phyloP scores from a whole-genome alignment of 2,797 vertebrate species.

The Characodon lateralis region DNA sequence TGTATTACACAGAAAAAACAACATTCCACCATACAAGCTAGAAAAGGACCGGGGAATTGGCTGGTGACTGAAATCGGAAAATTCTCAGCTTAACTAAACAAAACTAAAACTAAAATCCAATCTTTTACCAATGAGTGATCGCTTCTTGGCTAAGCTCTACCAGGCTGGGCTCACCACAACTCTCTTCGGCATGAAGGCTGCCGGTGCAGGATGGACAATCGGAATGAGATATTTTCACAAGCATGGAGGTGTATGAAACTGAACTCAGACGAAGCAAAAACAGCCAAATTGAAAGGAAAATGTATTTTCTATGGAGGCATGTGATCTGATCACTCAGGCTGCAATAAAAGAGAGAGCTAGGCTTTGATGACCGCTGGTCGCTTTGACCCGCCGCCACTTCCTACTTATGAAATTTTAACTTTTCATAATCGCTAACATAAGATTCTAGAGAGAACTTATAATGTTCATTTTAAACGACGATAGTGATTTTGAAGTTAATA shows the following conservation, averaged over 20 bases:
- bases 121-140: background rate
- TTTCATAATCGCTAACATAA: background rate
- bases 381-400: background rate
- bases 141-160: background rate
- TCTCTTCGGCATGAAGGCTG: background rate
- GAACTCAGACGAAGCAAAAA: background rate
- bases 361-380: no score
- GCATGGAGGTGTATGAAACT: background rate
- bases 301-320: background rate
- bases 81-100: background rate
- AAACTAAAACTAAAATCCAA: background rate
- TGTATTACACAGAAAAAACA: background rate
- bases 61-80: background rate
- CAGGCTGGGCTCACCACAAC: background rate
- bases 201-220: background rate
- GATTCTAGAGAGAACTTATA: background rate
- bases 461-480: background rate
- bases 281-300: background rate
- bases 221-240: background rate
- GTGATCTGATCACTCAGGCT: no score
- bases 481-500: no score
- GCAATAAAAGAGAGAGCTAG: no score
- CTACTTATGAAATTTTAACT: background rate
- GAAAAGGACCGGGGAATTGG: background rate
- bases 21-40: background rate